Evolutionary conservation across 2,888 invertebrate genomes (phyloP), one percentile per base, ranked within the genome.

Genomic region (Chelonus formosanus): DNA sequence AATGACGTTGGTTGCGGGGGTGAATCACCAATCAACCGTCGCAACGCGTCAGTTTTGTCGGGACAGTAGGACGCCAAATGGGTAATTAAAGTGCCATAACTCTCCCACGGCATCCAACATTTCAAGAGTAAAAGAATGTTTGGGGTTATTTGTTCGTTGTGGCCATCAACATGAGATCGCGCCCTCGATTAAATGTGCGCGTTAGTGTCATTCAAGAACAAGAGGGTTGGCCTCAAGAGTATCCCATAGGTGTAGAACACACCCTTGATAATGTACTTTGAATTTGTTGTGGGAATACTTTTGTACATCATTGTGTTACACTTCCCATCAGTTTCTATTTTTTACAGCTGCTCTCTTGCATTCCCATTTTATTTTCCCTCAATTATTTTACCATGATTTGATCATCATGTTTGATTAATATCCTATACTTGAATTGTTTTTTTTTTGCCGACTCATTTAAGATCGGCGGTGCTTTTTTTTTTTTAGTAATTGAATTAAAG

Each of bases 1-100:
- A 58, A 53, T 53, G 35, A 44, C 58, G 58, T 45, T 56, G 45
- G 47, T 55, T 52, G 68, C 62, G 65, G 65, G 63, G 71, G 76
- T 80, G 80, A 80, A 77, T 80, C 80, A 80, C 77, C 80, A 72
- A 77, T 78, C 74, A 78, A 78, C 78, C 76, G 75, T 74, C 70
- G 70, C 57, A 48, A 44, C 64, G 47, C 45, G 34, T 60, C 62
- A 59, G 36, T 53, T 55, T 60, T 60, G 40, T 31, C 58, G 56
- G 63, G 48, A 65, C 63, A 61, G 53, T 60, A 55, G 58, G 50
- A 58, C 44, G 58, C 53, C 60, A 45, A 71, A 64, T 61, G 62
- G 67, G 70, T 73, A 74, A 77, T 78, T 77, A 77, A 76, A 73
- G 70, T 66, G 56, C 70, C 71, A 66, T 76, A 74, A 74, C 68